Base-by-base conservation (phyloP, 1,140 invertebrate species). In the Propsilocerus akamusi region DNA sequence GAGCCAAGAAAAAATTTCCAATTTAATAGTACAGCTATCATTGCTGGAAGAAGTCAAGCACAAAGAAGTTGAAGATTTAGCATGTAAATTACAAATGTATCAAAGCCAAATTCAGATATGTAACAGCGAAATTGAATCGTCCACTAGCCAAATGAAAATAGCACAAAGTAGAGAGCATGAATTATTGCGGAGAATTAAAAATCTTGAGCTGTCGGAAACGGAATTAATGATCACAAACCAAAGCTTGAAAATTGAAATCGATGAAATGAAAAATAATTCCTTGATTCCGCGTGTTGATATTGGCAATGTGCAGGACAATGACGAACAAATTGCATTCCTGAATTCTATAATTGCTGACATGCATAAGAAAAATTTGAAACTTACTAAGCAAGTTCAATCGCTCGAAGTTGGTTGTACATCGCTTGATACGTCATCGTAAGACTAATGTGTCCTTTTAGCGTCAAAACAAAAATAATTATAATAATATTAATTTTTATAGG, bases 271-370 rank as follows among this genome's bases (percentile, higher is more conserved):
- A 51, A 62, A 65, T 57, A 63, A 68, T 54, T 59, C 70, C 49
- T 56, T 61, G 17, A 50, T 65, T 49, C 53, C 68, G 25, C 66
- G 67, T 59, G 63, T 63, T 17, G 63, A 67, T 25, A 67, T 55
- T 73, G 49, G 76, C 81, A 59, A 80, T 82, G 47, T 74, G 78
- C 56, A 73, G 80, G 52, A 66, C 50, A 69, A 74, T 11, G 76
- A 81, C 52, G 73, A 75, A 37, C 84, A 96, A 72, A 82, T 96
- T 24, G 80, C 84, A 52, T 97, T 97, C 66, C 70, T 97, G 5
- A 96, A 97, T 70, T 90, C 90, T 7, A 90, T 97, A 51, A 97
- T 97, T 59, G 88, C 92, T 1, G 92, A 96, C 61, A 86, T 95
- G 78, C 89, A 96, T 62, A 75, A 76, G 49, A 95, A 96, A 64